Conservation (phyloP, 2,888 invertebrate genomes). For the Metacarcinus magister region DNA sequence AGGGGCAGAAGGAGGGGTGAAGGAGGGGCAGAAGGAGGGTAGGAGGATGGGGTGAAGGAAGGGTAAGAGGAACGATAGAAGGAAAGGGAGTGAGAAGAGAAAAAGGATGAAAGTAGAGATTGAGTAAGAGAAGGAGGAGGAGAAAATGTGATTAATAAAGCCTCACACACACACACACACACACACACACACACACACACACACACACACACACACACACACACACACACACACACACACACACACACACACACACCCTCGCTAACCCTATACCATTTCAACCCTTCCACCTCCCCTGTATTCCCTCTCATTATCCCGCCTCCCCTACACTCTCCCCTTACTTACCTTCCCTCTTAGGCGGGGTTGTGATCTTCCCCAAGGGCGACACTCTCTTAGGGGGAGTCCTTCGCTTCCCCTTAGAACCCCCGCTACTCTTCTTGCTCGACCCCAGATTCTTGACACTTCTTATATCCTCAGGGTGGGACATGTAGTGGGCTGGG, state of each 20-base stretch:
- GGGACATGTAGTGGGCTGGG: conserved; percentile 87
- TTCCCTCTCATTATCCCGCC: background rate
- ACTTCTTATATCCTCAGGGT: conserved; percentile 84
- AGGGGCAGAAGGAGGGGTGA: background rate
- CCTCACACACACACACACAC: conserved; percentile 55
- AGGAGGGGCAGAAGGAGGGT: background rate
- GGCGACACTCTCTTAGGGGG: conserved; percentile 72
- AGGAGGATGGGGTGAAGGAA: background rate
- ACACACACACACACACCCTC: conserved; percentile 21
- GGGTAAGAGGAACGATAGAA: background rate
- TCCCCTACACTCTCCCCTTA: background rate
- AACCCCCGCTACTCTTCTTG: conserved; percentile 68
- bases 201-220: conserved; percentile 57
- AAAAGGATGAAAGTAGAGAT: background rate
- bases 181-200: conserved; percentile 27
- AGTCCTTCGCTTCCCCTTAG: conserved; percentile 70
- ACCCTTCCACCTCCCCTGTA: background rate
- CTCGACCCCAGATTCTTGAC: background rate
- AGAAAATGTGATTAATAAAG: background rate
- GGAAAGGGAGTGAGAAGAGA: background rate
- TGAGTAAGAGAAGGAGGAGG: background rate
- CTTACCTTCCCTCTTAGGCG: conserved; percentile 79
- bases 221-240: conserved; percentile 41
- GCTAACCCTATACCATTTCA: background rate
- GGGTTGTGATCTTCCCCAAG: conserved; percentile 74